A percentile compares a stretch with the other conserved stretches of the same genome.
Conservation (phyloP, 2,888 invertebrate species). For the Torymus auratus region DNA sequence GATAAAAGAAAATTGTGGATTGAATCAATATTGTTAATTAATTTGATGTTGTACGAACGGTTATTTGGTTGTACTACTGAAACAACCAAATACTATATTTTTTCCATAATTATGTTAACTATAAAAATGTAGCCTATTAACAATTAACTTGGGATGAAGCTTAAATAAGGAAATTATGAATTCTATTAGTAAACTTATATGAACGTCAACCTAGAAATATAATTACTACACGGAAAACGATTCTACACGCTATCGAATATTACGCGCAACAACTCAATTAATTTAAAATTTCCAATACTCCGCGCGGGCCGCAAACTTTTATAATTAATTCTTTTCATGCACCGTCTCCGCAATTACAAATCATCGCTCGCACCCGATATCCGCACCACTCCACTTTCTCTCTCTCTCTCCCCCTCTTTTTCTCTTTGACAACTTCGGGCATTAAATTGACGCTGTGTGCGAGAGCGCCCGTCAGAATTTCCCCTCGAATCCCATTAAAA, state of each 20-base stretch:
- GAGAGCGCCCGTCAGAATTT: conserved; percentile 21
- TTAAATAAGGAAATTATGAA: no score
- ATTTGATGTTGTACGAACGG: neutral
- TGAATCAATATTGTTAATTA: no score
- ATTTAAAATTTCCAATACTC: conserved; percentile 7
- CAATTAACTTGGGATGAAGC: no score
- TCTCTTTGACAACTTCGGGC: no score
- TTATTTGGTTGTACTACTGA: conserved; percentile 27
- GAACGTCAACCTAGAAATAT: no score
- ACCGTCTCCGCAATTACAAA: conserved; percentile 8
- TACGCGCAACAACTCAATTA: neutral
- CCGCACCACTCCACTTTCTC: no score
- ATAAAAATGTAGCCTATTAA: no score
- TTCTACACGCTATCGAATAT: neutral
- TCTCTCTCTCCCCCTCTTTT: no score
- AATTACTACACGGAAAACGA: no score
- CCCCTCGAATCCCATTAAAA: conserved; percentile 48
- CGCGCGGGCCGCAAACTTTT: neutral
- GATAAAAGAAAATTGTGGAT: no score
- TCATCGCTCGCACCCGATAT: neutral
- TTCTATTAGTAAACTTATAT: no score
- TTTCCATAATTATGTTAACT: no score
- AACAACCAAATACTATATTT: neutral
- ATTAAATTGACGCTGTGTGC: conserved; percentile 19
- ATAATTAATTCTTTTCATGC: conserved; percentile 6